Conservation (phyloP, 2,797 vertebrate species). For the Coreius guichenoti region DNA sequence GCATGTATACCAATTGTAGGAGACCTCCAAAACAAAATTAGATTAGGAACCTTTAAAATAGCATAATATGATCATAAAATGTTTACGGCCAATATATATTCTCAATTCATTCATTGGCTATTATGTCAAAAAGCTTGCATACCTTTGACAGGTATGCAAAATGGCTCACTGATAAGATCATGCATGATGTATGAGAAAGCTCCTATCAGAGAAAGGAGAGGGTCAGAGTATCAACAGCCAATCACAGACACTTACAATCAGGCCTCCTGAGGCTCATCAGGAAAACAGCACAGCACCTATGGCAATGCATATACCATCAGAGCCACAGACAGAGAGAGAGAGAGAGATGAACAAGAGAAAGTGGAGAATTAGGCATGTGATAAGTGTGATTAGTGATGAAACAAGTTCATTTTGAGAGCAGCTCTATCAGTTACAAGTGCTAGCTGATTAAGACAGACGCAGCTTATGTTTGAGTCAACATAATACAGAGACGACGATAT, state of each 20-base stretch:
- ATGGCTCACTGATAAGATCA: conserved; percentile 2
- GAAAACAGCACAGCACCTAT: conserved; percentile 7
- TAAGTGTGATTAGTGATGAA: conserved; percentile 18
- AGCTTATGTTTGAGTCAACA: conserved; percentile 17
- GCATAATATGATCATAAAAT: background rate
- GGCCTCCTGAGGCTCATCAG: conserved; percentile 31
- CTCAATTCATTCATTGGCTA: background rate
- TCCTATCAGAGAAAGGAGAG: background rate
- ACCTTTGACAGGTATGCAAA: background rate
- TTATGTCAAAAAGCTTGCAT: background rate
- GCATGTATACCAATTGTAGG: background rate
- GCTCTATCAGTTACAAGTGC: conserved; percentile 16
- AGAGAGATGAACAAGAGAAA: conserved; percentile 4
- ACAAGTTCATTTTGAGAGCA: conserved; percentile 19
- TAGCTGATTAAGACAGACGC: conserved; percentile 11
- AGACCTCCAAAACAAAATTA: background rate
- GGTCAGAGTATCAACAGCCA: conserved; percentile 18
- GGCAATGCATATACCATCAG: conserved; percentile 5
- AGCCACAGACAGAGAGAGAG: background rate
- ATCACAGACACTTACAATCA: conserved; percentile 22
- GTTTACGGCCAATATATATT: background rate
- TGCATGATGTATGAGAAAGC: conserved; percentile 18
- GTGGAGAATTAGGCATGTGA: background rate
- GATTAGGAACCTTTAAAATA: background rate
- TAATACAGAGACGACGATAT: background rate